phyloP scores from a whole-genome alignment of 2,113 vertebrate species.

The Ptychochromis oligacanthus region DNA sequence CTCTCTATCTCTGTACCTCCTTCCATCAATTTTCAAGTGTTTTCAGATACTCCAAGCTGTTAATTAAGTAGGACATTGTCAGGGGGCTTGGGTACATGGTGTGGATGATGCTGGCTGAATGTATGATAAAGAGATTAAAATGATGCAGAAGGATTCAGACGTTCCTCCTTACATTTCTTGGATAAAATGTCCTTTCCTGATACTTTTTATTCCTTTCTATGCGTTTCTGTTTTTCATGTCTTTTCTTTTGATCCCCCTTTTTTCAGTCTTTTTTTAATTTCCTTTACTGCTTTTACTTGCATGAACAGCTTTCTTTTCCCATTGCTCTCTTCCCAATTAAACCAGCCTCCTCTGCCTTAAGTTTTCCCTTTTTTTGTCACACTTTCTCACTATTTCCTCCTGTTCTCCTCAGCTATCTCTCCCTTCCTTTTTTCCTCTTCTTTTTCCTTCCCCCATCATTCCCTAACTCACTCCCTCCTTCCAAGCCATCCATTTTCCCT shows the following conservation, averaged over 20 bases:
- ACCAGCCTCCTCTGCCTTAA: not conserved
- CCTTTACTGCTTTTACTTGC: not conserved
- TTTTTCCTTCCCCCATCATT: not conserved
- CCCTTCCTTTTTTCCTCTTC: not conserved
- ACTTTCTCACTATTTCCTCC: not conserved
- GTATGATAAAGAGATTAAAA: slow-evolving; percentile 30
- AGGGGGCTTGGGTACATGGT: slow-evolving; percentile 32
- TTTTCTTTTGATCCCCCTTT: slow-evolving; percentile 2
- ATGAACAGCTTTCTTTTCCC: not conserved
- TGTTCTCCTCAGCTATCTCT: not conserved
- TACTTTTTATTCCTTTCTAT: not conserved
- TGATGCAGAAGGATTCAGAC: slow-evolving; percentile 1
- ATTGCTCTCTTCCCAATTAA: slow-evolving; percentile 27
- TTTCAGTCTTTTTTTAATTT: not conserved
- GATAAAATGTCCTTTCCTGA: not conserved
- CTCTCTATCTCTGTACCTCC: not conserved
- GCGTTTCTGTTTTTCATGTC: not conserved
- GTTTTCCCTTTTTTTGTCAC: not conserved
- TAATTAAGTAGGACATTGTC: slow-evolving; percentile 73
- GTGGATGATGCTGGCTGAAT: slow-evolving; percentile 41
- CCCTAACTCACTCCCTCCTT: not conserved
- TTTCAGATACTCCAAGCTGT: slow-evolving; percentile 66
- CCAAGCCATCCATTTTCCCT: slow-evolving; percentile 13
- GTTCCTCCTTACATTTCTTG: not conserved
- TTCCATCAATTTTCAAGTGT: slow-evolving; percentile 51